Evolutionary conservation across 2,888 invertebrate genomes (phyloP).

Genomic region (Sepiola atlantica): DNA sequence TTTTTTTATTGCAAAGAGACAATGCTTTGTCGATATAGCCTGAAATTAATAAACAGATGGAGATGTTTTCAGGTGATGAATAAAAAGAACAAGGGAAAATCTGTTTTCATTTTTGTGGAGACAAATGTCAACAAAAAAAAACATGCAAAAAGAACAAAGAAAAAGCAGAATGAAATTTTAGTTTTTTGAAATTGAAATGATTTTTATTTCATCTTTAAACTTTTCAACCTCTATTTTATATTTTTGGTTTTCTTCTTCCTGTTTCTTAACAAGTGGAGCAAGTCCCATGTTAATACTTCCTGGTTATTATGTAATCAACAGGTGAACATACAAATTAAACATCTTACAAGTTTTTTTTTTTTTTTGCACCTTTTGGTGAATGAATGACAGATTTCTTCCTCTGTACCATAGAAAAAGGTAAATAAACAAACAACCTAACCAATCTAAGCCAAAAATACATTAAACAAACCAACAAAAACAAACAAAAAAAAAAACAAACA

Average conservation of each 20-base stretch:
- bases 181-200: conserved; percentile 21
- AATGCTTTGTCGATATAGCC: neutral
- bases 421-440: conserved; percentile 1
- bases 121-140: neutral
- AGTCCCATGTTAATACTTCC: conserved; percentile 20
- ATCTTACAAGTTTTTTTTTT: neutral
- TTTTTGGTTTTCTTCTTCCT: neutral
- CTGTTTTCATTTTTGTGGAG: neutral
- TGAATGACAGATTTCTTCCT: conserved; percentile 16
- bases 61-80: too few relatives aligned
- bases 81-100: neutral
- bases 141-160: neutral
- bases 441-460: conserved; percentile 21
- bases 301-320: conserved; percentile 9
- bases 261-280: conserved; percentile 3
- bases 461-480: conserved; percentile 13
- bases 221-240: neutral
- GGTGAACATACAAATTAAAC: conserved; percentile 32
- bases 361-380: neutral
- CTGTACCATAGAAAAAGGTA: neutral
- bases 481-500: neutral
- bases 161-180: conserved; percentile 10
- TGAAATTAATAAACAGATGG: neutral
- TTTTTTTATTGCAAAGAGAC: too few relatives aligned
- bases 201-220: conserved; percentile 32